Base-by-base conservation (phyloP, 2,113 vertebrate genomes). In the Capreolus pygargus region DNA sequence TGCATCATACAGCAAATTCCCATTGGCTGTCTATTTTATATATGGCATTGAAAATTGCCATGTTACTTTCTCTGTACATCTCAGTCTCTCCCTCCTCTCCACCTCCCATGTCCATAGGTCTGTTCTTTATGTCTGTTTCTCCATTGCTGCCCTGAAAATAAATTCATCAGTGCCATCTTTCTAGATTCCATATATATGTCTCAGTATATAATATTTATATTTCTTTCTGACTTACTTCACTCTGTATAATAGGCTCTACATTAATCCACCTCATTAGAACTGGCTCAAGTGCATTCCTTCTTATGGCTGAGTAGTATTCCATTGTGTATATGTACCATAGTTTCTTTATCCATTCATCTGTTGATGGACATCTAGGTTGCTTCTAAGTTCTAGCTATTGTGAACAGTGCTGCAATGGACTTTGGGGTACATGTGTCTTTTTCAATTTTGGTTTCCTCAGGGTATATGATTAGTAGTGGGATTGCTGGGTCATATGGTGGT, bases 91-190 rank as follows among this genome's bases (percentile, higher is more conserved):
- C 10, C 36, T 74, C 67, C n/a, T 39, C 67, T 39, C 36, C 36
- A 23, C 1, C 2, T 1, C 0, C n/a, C 5, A 0, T 23, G 67
- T 25, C 67, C 36, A 25, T 25, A 74, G 36, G 67, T 74, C 36
- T 39, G 36, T 39, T 39, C 67, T 36, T 74, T 39, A 25, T 39
- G 67, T 74, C 21, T 74, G 67, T 74, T 74, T 74, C 67, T 74
- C 67, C 67, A 74, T 13, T 74, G 36, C 67, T 74, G 39, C 36
- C 36, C 19, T 74, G 39, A 74, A 74, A 39, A 74, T 74, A 74
- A 39, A 39, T 74, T 39, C 67, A 39, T 74, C n/a, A 39, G 19
- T 39, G 12, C 36, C 67, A 39, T 25, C 36, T 39, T 39, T 74
- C 16, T 39, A 39, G 36, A 74, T 12, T 70, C n/a, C n/a, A 70